These are phyloP conservation scores for Sinelater perroti DNA, from an alignment of 2,888 invertebrate genomes.

Conservation along the genomic window DNA sequence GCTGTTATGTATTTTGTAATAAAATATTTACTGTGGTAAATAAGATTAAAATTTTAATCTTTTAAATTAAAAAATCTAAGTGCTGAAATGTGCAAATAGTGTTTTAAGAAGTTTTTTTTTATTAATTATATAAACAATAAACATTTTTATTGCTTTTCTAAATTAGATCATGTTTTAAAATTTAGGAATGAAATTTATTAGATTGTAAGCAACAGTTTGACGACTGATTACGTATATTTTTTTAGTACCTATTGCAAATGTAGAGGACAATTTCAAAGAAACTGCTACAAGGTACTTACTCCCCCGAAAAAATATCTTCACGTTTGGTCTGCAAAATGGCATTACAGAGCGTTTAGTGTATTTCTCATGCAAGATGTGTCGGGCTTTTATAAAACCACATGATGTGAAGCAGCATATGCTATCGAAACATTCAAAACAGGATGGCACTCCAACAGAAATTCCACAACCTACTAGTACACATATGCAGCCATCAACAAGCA, in stretches of 20 bases:
- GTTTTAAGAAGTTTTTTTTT: too few relatives aligned
- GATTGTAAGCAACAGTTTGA: too few relatives aligned
- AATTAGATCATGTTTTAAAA: too few relatives aligned
- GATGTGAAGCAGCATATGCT: conserved; percentile 27
- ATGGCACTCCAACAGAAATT: conserved; percentile 3
- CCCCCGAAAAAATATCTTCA: conserved; percentile 28
- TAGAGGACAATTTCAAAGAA: conserved; percentile 20
- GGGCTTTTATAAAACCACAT: conserved; percentile 27
- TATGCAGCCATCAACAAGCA: not conserved
- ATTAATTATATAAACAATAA: too few relatives aligned
- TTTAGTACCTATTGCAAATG: conserved; percentile 28
- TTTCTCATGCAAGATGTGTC: conserved; percentile 27
- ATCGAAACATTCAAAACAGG: conserved; percentile 24
- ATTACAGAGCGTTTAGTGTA: conserved; percentile 28
- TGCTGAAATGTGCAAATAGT: too few relatives aligned
- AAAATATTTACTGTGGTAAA: too few relatives aligned
- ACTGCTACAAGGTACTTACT: conserved; percentile 29
- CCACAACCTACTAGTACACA: not conserved
- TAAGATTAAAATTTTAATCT: too few relatives aligned
- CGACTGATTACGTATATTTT: too few relatives aligned
- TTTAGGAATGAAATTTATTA: too few relatives aligned
- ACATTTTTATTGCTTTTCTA: too few relatives aligned
- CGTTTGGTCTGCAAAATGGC: conserved; percentile 32
- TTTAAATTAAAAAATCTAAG: too few relatives aligned
- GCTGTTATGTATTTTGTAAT: too few relatives aligned